These are phyloP conservation scores for Rhynchophorus ferrugineus DNA, from an alignment of 1,140 invertebrate species.

Conservation along the genomic window DNA sequence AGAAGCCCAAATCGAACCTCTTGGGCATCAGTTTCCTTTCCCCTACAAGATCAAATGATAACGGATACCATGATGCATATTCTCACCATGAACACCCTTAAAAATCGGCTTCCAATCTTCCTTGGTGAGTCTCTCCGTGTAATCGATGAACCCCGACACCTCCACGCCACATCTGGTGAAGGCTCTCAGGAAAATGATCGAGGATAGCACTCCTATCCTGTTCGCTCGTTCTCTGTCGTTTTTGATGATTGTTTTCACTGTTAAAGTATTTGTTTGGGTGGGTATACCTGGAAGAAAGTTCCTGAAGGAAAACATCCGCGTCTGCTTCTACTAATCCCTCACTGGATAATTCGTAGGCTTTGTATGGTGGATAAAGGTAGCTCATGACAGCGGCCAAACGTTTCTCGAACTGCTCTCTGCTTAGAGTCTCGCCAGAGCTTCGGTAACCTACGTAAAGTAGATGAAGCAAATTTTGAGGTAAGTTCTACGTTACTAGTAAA, in stretches of 20 bases:
- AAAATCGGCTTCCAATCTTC: slow-evolving; percentile 71
- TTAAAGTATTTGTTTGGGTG: background rate
- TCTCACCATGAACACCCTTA: too few species aligned
- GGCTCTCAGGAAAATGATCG: slow-evolving; percentile 23
- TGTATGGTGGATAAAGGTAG: slow-evolving; percentile 46
- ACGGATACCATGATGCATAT: background rate
- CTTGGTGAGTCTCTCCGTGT: slow-evolving; percentile 55
- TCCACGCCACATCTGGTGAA: slow-evolving; percentile 48
- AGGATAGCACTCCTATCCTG: slow-evolving; percentile 35
- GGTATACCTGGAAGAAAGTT: slow-evolving; percentile 44
- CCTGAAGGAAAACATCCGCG: slow-evolving; percentile 52
- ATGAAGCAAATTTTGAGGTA: background rate
- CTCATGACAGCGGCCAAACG: slow-evolving; percentile 46
- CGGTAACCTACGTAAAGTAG: slow-evolving; percentile 15
- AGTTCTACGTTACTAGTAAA: background rate
- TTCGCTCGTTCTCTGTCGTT: slow-evolving; percentile 57
- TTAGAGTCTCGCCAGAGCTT: slow-evolving; percentile 48
- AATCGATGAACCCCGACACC: slow-evolving; percentile 74
- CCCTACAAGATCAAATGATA: slow-evolving; percentile 1
- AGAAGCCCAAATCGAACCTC: slow-evolving; percentile 62
- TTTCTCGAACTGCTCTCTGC: slow-evolving; percentile 48
- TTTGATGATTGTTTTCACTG: background rate
- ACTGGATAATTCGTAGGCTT: slow-evolving; percentile 49
- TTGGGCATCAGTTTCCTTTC: slow-evolving; percentile 39
- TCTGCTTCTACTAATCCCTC: slow-evolving; percentile 42